Percentiles rank a stretch among this genome's conserved stretches.
Conservation (phyloP, 2,888 invertebrate species). For the Unio delphinus region DNA sequence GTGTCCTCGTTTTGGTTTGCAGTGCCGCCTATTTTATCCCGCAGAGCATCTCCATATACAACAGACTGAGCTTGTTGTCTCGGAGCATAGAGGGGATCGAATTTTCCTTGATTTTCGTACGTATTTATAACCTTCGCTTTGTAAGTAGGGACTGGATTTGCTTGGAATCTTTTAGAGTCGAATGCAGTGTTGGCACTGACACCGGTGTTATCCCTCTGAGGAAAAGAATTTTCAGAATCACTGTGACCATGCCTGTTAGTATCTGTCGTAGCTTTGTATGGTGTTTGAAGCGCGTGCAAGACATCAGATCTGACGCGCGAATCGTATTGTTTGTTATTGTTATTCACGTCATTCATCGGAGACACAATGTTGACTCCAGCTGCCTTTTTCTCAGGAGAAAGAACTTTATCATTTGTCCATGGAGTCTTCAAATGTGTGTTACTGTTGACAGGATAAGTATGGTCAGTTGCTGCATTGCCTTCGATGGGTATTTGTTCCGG, state of each 20-base stretch:
- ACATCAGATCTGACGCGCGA: conserved; percentile 18
- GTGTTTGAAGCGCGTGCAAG: conserved; percentile 15
- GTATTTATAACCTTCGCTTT: conserved; percentile 53
- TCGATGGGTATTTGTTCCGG: neutral
- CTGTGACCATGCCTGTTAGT: neutral
- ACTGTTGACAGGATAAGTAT: no score
- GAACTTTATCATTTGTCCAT: no score
- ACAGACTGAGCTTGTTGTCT: conserved; percentile 46
- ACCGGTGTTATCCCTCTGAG: neutral
- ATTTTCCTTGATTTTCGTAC: conserved; percentile 58
- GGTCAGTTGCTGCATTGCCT: no score
- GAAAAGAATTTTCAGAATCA: neutral
- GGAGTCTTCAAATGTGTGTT: no score
- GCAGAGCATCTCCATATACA: neutral
- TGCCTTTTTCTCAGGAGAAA: no score
- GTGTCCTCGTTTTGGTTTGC: conserved; percentile 1
- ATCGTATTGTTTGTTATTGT: conserved; percentile 43
- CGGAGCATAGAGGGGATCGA: conserved; percentile 40
- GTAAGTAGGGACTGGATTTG: conserved; percentile 45
- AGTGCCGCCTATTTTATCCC: neutral
- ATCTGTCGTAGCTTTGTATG: neutral
- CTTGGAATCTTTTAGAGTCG: conserved; percentile 19
- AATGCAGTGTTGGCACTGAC: conserved; percentile 7
- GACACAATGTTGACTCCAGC: conserved; percentile 3
- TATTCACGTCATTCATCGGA: conserved; percentile 38